Evolutionary conservation across 1,140 invertebrate genomes (phyloP), one percentile per base, ranked within the genome.

Genomic region (Palaemon carinicauda): DNA sequence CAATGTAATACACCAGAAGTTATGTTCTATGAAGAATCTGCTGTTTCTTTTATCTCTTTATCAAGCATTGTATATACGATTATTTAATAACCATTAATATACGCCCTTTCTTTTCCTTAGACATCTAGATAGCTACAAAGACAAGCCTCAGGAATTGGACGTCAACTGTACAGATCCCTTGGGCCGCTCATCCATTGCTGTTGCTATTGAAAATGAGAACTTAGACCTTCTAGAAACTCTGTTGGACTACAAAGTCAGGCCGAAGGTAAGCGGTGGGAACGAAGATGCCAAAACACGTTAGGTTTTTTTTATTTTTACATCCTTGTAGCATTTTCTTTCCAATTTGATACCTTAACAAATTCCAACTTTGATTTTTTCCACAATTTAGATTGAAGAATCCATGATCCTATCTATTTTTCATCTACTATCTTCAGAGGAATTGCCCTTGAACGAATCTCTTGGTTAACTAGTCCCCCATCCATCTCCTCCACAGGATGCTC

Each of bases 81-180:
- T n/a, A n/a, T n/a, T n/a, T n/a, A n/a, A n/a, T n/a, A n/a, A n/a
- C n/a, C n/a, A 10, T 24, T 65, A 19, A 24, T 17, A 19, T 29
- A 17, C n/a, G 1, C 9, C 50, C 51, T n/a, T 24, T 80, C 24
- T 75, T 69, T 10, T 31, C 29, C 19, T 10, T 74, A 88, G 87
- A 69, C 86, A 86, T 50, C 69, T 89, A 33, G 88, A 89, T 54
- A 1, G 73, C 14, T 85, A 56, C 88, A 81, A 33, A 21, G 51
- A 69, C 27, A 84, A 54, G 21, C 81, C 82, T 0, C 80, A 89
- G 56, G 82, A 88, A 41, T 51, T 89, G 50, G 95, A 98, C 91
- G 95, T 98, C 81, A 97, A 99, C 92, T 99, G 98, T 92, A 95
- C 97, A 41, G 98, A 99, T 93, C 97, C 97, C 0, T 92, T 99